phyloP scores from a whole-genome alignment of 1,140 invertebrate species.

The Heliconius hermathena region DNA sequence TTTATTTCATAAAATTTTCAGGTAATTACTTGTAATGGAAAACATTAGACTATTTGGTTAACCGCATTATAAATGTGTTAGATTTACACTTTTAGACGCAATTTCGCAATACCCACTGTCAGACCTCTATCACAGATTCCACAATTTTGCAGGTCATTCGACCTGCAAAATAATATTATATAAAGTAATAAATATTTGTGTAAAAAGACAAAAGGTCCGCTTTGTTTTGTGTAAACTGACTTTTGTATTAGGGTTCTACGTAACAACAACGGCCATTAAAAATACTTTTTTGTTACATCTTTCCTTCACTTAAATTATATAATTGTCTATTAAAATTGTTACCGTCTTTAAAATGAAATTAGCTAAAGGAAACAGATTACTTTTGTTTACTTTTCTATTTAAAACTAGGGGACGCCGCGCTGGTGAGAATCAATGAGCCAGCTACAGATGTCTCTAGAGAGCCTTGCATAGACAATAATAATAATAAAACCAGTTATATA shows the following conservation, averaged over 20 bases:
- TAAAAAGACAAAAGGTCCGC: conserved; percentile 20
- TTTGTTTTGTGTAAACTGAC: conserved; percentile 19
- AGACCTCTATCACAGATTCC: conserved; percentile 37
- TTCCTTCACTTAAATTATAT: background rate
- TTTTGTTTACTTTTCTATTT: conserved; percentile 3
- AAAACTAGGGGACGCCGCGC: background rate
- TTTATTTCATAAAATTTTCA: background rate
- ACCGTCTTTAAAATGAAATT: background rate
- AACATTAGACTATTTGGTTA: background rate
- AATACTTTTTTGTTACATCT: background rate
- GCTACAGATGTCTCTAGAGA: background rate
- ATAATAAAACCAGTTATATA: too few relatives aligned
- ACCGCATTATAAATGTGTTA: conserved; percentile 27
- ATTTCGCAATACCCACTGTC: conserved; percentile 38
- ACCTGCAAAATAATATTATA: conserved; percentile 31
- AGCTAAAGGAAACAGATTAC: background rate
- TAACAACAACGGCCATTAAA: background rate
- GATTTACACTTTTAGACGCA: conserved; percentile 17
- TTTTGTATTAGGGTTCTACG: background rate
- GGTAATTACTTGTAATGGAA: background rate
- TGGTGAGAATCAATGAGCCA: conserved; percentile 6
- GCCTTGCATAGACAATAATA: background rate
- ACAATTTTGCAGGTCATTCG: too few relatives aligned
- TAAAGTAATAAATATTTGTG: conserved; percentile 25
- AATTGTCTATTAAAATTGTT: background rate